A percentile compares a stretch with the other conserved stretches of the same genome.
phyloP scores from a whole-genome alignment of 2,113 vertebrate species.

The Pterocles burchelli region DNA sequence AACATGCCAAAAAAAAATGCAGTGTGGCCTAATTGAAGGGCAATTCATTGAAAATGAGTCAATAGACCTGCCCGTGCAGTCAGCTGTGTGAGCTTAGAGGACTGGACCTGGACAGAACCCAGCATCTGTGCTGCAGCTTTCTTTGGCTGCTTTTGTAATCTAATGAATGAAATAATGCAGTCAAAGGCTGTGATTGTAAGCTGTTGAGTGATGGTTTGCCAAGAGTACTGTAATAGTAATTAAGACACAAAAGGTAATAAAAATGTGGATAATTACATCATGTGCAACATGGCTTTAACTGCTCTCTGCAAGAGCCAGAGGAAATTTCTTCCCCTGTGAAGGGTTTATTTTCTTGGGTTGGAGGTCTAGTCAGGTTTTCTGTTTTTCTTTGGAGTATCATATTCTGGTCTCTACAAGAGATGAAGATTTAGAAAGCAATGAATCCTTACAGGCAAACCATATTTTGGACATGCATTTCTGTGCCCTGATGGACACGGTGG shows the following conservation, averaged over 20 bases:
- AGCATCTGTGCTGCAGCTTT: neutral
- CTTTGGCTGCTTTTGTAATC: neutral
- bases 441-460: neutral
- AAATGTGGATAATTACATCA: slow-evolving; percentile 37
- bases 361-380: neutral
- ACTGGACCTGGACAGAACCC: neutral
- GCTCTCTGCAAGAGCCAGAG: neutral
- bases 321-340: neutral
- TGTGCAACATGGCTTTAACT: neutral
- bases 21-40: neutral
- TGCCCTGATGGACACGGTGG: neutral
- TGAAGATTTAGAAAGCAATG: neutral
- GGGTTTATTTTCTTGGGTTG: neutral
- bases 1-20: neutral
- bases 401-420: neutral
- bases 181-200: neutral
- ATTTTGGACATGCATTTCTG: neutral
- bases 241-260: slow-evolving; percentile 45
- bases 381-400: neutral
- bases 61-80: neutral
- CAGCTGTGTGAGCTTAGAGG: neutral
- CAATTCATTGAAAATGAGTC: slow-evolving; percentile 4
- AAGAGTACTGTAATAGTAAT: slow-evolving; percentile 33
- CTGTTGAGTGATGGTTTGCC: neutral
- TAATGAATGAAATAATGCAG: slow-evolving; percentile 10